phyloP scores from a whole-genome alignment of 2,888 invertebrate genomes.

The Strigamia transsilvanica region DNA sequence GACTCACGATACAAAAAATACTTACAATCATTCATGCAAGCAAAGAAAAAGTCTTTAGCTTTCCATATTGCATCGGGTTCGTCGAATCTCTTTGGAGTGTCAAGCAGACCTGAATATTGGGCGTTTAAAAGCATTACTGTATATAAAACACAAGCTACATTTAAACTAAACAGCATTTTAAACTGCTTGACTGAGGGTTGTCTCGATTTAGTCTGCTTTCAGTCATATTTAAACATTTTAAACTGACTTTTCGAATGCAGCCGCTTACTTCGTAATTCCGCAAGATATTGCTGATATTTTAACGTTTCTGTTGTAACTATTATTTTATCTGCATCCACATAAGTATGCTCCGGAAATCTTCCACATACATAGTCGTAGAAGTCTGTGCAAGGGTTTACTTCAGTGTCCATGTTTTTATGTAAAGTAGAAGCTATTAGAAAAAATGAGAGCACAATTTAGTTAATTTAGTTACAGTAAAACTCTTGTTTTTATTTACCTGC shows the following conservation, averaged over 20 bases:
- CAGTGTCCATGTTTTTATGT: slow-evolving; percentile 16
- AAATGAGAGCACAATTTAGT: not conserved
- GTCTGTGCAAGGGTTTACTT: slow-evolving; percentile 3
- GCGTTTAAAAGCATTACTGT: no score
- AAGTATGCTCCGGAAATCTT: not conserved
- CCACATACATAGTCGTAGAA: slow-evolving; percentile 4
- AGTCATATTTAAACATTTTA: no score
- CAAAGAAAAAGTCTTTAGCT: slow-evolving; percentile 29
- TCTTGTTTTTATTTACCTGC: slow-evolving; percentile 1
- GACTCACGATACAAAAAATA: not conserved
- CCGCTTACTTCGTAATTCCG: not conserved
- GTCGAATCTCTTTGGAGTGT: not conserved
- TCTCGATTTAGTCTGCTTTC: no score
- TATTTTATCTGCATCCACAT: not conserved
- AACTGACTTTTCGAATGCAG: no score
- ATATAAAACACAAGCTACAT: no score
- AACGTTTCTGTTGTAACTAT: not conserved
- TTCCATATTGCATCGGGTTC: slow-evolving; percentile 34
- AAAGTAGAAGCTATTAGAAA: slow-evolving; percentile 10
- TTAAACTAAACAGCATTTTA: no score
- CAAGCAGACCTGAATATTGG: not conserved
- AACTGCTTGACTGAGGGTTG: no score
- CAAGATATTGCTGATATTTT: not conserved
- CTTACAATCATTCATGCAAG: slow-evolving; percentile 40
- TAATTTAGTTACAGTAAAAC: not conserved